These are phyloP conservation scores for Drosophila triauraria DNA, from an alignment of 1,140 invertebrate genomes.

Conservation along the genomic window DNA sequence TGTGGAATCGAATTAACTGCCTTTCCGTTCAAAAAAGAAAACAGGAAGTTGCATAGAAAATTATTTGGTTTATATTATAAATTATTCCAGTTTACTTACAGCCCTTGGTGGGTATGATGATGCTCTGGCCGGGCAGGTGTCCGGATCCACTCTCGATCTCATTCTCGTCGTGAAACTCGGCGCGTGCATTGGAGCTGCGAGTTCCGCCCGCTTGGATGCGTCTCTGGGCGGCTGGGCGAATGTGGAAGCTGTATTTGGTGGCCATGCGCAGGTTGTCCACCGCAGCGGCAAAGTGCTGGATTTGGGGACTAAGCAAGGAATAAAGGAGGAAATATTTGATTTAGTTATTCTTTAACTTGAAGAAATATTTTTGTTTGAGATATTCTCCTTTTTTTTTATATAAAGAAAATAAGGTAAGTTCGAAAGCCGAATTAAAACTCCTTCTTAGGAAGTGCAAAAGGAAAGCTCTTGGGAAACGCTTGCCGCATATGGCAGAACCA, in stretches of 20 bases:
- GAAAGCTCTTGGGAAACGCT: neutral
- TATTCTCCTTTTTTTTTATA: too few species aligned
- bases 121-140: slow-evolving; percentile 86
- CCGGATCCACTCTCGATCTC: slow-evolving; percentile 70
- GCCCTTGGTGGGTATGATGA: slow-evolving; percentile 91
- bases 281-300: slow-evolving; percentile 86
- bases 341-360: neutral
- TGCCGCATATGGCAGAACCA: slow-evolving; percentile 6
- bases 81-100: slow-evolving; percentile 87
- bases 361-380: too few species aligned
- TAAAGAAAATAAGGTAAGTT: too few species aligned
- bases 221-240: slow-evolving; percentile 85
- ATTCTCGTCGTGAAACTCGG: slow-evolving; percentile 69
- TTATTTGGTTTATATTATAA: neutral
- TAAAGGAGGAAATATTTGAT: neutral
- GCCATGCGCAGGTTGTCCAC: slow-evolving; percentile 90
- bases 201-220: slow-evolving; percentile 55
- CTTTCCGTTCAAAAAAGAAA: slow-evolving; percentile 10
- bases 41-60: neutral
- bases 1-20: neutral
- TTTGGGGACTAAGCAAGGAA: slow-evolving; percentile 36
- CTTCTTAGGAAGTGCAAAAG: neutral
- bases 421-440: too few species aligned
- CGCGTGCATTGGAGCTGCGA: slow-evolving; percentile 70
- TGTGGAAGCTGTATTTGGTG: slow-evolving; percentile 92